A percentile compares a stretch with the other conserved stretches of the same genome.
These are phyloP conservation scores for Stenchaetothrips biformis DNA, from an alignment of 2,888 invertebrate species.

Conservation along the genomic window DNA sequence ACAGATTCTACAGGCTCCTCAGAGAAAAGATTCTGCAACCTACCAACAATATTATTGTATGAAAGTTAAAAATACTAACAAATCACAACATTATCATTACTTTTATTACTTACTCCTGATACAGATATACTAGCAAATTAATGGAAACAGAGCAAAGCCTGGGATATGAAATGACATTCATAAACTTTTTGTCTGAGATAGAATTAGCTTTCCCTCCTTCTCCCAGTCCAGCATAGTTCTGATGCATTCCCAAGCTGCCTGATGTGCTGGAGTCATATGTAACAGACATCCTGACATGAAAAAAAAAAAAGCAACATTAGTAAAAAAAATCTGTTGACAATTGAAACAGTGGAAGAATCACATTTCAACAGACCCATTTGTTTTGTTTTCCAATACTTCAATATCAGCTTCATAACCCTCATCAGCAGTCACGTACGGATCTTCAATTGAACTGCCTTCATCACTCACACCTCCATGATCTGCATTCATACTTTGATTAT, in stretches of 20 bases:
- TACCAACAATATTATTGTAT: background rate
- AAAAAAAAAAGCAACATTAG: background rate
- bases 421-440: slow-evolving; percentile 51
- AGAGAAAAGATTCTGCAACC: background rate
- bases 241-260: background rate
- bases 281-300: background rate
- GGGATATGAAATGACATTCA: slow-evolving; percentile 13
- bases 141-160: background rate
- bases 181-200: background rate
- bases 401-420: slow-evolving; percentile 64
- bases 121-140: slow-evolving; percentile 52
- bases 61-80: background rate
- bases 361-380: background rate
- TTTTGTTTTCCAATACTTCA: slow-evolving; percentile 46
- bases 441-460: slow-evolving; percentile 39
- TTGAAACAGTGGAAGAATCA: background rate
- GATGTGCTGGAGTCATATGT: slow-evolving; percentile 1
- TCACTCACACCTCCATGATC: slow-evolving; percentile 30
- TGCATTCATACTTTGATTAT: background rate
- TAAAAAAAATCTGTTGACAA: background rate
- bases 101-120: slow-evolving; percentile 49
- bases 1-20: background rate
- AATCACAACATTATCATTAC: slow-evolving; percentile 1
- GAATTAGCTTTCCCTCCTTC: slow-evolving; percentile 41
- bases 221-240: slow-evolving; percentile 38